Evolutionary conservation across 2,888 invertebrate species (phyloP), one percentile per base, ranked within the genome.

Genomic region (Agrotis clavis): DNA sequence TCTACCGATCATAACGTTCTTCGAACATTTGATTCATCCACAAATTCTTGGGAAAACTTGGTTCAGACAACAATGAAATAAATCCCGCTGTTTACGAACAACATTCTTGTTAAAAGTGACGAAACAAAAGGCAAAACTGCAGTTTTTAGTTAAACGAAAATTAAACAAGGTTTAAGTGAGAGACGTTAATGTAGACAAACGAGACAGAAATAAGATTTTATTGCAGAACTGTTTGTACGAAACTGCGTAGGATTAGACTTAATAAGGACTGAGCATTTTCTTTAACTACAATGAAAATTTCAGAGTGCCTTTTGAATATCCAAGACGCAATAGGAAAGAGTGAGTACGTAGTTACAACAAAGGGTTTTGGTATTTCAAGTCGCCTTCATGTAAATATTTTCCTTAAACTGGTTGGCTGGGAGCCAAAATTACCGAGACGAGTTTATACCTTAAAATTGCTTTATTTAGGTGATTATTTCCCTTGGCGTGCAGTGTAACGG

Each of bases 381-480:
- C 82, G 75, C 79, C 76, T 79, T 86, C 86, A 86, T 87, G 87
- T 88, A 90, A 92, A 93, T 91, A 89, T 91, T 90, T 90, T 90
- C 89, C 87, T 90, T 90, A 87, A 87, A 90, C 87, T 83, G 79
- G 41, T 87, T 93, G 93, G 91, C 89, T 69, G 51, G 56, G 35
- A 66, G 91, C 93, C 93, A 93, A 93, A 89, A 82, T 76, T 79
- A 82, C 79, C 57, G 62, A 83, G 86, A 86, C 79, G 67, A 80
- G 73, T 76, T 76, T 76, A 75, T 81, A 71, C 85, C 85, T 88
- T 81, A 73, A 82, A 83, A 84, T 85, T 81, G 82, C 81, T 86
- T 80, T 67, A 77, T 84, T 83, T 82, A 79, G 73, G 75, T 71
- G 73, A 80, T 85, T 84, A 87, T 71, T 75, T 83, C 73, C 74